A percentile compares a stretch with the other conserved stretches of the same genome.
Conservation (phyloP, 2,797 vertebrate genomes). For the Octomys mimax region DNA sequence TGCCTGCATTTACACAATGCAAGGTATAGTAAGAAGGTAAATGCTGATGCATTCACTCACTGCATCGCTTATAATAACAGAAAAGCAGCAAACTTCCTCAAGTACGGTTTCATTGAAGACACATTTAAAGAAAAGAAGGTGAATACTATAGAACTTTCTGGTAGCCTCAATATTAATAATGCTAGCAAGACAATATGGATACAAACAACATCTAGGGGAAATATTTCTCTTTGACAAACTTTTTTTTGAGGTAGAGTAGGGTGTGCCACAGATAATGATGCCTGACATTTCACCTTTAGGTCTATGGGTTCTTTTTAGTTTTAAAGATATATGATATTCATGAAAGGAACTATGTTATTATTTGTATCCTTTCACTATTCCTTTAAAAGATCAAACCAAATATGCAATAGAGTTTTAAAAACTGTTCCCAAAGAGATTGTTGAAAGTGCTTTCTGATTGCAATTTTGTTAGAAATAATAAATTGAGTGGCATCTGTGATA, state of each 20-base stretch:
- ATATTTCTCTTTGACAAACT: neutral
- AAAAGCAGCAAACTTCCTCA: neutral
- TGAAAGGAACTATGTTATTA: neutral
- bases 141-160: neutral
- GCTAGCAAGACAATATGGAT: neutral
- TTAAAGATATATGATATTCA: neutral
- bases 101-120: neutral
- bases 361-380: neutral
- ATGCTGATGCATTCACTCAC: neutral
- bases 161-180: neutral
- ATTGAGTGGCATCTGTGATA: neutral
- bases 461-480: constrained; percentile 14
- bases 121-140: neutral
- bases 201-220: neutral
- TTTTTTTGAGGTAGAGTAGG: neutral
- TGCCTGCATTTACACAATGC: neutral
- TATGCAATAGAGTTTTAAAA: neutral
- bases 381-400: constrained; percentile 31
- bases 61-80: neutral
- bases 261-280: neutral
- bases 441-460: neutral
- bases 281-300: neutral
- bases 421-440: neutral
- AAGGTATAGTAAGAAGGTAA: neutral
- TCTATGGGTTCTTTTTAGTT: neutral